phyloP scores from a whole-genome alignment of 2,113 vertebrate genomes.

The Motacilla tschutschensis region DNA sequence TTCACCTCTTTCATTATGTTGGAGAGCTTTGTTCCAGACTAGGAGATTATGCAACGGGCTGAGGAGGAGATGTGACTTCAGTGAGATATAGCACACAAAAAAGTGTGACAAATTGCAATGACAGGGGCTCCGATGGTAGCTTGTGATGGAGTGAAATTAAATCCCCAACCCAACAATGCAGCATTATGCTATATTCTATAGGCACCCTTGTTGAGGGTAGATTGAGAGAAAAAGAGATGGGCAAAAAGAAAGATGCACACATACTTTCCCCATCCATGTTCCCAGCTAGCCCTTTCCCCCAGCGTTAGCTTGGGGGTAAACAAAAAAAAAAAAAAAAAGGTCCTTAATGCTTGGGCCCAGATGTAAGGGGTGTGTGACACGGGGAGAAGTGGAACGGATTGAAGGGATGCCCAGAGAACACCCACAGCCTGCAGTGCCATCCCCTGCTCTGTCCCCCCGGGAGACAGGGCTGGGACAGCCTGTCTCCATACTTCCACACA shows the following conservation, averaged over 20 bases:
- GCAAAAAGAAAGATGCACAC: conserved; percentile 54
- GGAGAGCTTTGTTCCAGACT: conserved; percentile 70
- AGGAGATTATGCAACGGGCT: conserved; percentile 68
- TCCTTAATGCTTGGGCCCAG: not conserved
- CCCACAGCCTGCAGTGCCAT: not conserved
- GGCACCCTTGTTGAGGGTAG: conserved; percentile 78
- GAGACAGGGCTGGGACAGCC: not conserved
- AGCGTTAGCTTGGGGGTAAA: not conserved
- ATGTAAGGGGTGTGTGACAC: not conserved
- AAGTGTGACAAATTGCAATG: conserved; percentile 80
- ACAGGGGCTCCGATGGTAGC: conserved; percentile 74
- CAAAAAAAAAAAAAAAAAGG: not conserved
- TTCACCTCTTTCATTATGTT: conserved; percentile 70
- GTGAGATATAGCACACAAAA: conserved; percentile 82
- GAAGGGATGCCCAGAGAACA: not conserved
- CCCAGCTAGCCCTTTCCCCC: conserved; percentile 20
- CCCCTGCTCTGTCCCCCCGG: not conserved
- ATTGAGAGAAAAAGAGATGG: conserved; percentile 72
- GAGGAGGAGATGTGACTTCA: conserved; percentile 68
- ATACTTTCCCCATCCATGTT: conserved; percentile 47
- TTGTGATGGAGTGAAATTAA: conserved; percentile 83
- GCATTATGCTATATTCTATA: conserved; percentile 77
- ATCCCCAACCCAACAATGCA: conserved; percentile 74
- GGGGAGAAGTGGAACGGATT: not conserved
- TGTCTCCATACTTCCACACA: conserved; percentile 34